Evolutionary conservation across 2,888 invertebrate species (phyloP), one percentile per base, ranked within the genome.

Genomic region (Lathronympha strigana): DNA sequence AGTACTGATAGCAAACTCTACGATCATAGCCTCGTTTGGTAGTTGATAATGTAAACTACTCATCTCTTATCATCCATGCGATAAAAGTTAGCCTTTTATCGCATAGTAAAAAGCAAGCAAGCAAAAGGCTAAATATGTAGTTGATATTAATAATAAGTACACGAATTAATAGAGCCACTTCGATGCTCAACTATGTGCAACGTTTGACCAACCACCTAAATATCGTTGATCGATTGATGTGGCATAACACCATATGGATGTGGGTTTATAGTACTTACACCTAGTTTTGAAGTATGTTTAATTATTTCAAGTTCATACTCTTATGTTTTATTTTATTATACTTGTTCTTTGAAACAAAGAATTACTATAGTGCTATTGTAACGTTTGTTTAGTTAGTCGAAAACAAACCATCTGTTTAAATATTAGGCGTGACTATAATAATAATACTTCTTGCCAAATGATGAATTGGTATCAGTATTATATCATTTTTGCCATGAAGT

Each of bases 331-430:
- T 33, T 51, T n/a, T n/a, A n/a, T n/a, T n/a, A n/a, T n/a, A n/a
- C 40, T 2, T 55, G 13, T 38, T 25, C 40, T 17, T 23, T 54
- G 38, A 2, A 21, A 51, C 5, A 55, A 55, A 40, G 13, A 28
- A 17, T 54, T 6, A 13, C 38, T 54, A 17, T 23, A 28, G 17
- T 45, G 4, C 28, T 43, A 19, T 57, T 55, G 19, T 55, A 25
- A 36, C 15, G 55, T 17, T 17, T 28, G 4, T 13, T 57, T 19
- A 23, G 21, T 53, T 43, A 28, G n/a, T 43, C 31, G 8, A 6
- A 15, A 31, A 21, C 31, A 21, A 31, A n/a, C 43, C 57, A 45
- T 23, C 43, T 57, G 55, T 57, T 45, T 43, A 43, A 57, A 57
- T 40, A 54, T 55, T 55, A 55, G 4, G 11, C 4, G 15, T 15